A percentile compares a stretch with the other conserved stretches of the same genome.
Conservation (phyloP, 2,113 vertebrate genomes). For the Arizona elegans region DNA sequence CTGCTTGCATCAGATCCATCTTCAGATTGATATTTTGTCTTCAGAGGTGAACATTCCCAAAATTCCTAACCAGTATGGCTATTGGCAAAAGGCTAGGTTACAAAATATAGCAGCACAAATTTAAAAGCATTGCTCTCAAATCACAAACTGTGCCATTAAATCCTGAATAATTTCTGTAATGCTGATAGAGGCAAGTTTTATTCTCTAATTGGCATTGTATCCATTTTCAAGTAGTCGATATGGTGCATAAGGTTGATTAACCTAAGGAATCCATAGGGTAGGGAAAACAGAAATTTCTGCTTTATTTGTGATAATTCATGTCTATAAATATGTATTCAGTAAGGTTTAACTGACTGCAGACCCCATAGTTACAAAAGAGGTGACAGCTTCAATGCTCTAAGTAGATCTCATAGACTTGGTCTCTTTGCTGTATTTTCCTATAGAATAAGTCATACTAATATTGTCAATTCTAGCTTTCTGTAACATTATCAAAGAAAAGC, state of each 20-base stretch:
- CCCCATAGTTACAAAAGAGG: slow-evolving; percentile 46
- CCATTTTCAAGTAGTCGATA: background rate
- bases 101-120: background rate
- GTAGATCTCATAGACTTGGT: slow-evolving; percentile 38
- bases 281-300: slow-evolving; percentile 23
- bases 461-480: slow-evolving; percentile 28
- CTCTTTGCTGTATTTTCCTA: slow-evolving; percentile 43
- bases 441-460: slow-evolving; percentile 21
- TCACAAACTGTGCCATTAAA: background rate
- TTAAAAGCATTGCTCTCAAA: background rate
- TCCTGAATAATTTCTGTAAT: background rate
- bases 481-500: slow-evolving; percentile 16
- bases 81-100: background rate
- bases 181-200: background rate
- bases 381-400: slow-evolving; percentile 52
- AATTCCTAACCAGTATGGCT: background rate
- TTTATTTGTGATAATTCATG: background rate
- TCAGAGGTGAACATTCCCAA: background rate
- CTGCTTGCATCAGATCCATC: background rate
- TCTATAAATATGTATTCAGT: background rate
- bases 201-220: background rate
- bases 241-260: background rate
- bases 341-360: slow-evolving; percentile 42
- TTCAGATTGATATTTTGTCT: background rate
- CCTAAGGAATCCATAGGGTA: background rate